Evolutionary conservation across 2,797 vertebrate genomes (phyloP).

Genomic region (Perodicticus potto): DNA sequence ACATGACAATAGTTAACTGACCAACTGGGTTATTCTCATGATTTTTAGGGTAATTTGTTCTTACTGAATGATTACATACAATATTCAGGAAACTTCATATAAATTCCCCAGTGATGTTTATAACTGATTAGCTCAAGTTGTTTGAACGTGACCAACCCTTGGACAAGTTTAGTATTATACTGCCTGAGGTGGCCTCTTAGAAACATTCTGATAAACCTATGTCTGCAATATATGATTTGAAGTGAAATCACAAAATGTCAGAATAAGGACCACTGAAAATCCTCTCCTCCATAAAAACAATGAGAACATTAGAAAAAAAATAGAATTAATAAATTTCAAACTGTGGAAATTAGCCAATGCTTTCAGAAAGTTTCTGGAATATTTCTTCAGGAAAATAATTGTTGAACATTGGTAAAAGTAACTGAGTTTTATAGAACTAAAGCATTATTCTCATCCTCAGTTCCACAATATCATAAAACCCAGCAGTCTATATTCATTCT

Average conservation of each 20-base stretch:
- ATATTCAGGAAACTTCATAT: background rate
- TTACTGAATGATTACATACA: background rate
- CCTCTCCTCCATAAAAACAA: background rate
- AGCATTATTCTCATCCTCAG: background rate
- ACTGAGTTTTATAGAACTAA: background rate
- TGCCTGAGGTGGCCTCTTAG: background rate
- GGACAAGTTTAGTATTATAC: background rate
- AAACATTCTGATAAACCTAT: background rate
- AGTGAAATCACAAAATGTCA: background rate
- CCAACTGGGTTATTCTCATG: background rate
- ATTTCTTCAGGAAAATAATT: background rate
- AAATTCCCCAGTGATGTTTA: background rate
- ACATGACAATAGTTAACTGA: background rate
- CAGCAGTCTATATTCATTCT: background rate
- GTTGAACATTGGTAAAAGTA: background rate
- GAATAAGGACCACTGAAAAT: background rate
- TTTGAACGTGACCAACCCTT: background rate
- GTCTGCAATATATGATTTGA: background rate
- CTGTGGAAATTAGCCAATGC: background rate
- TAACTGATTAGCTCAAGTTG: background rate
- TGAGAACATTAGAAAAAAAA: background rate
- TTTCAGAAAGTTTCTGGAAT: background rate
- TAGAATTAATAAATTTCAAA: background rate
- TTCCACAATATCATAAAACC: background rate
- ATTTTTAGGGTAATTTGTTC: background rate